A percentile compares a stretch with the other conserved stretches of the same genome.
These are phyloP conservation scores for Drosophila atroscutellata DNA, from an alignment of 2,888 invertebrate species.

Conservation along the genomic window DNA sequence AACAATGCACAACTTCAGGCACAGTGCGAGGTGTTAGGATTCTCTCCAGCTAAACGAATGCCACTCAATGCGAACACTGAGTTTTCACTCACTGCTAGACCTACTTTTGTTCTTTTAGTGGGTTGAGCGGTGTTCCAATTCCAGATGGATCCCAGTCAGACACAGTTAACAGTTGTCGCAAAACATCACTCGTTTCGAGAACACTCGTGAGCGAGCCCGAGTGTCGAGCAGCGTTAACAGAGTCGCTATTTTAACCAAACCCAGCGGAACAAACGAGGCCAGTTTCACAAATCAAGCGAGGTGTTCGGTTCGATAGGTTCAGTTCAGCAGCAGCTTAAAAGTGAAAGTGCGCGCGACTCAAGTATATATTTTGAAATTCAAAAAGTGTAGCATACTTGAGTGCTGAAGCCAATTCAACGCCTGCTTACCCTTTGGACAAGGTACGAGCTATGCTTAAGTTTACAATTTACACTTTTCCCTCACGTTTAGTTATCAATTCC, in stretches of 20 bases:
- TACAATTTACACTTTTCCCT: slow-evolving; percentile 3
- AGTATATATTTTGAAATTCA: slow-evolving; percentile 52
- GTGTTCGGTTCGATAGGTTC: slow-evolving; percentile 81
- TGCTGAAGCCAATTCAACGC: slow-evolving; percentile 24
- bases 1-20: slow-evolving; percentile 12
- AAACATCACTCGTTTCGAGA: slow-evolving; percentile 41
- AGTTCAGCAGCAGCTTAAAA: slow-evolving; percentile 46
- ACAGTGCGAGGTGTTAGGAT: slow-evolving; percentile 27
- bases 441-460: slow-evolving; percentile 46
- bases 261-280: slow-evolving; percentile 71
- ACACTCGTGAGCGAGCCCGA: slow-evolving; percentile 39
- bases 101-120: slow-evolving; percentile 32
- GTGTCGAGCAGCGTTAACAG: slow-evolving; percentile 43
- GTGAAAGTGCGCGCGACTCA: slow-evolving; percentile 72
- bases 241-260: slow-evolving; percentile 63
- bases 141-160: slow-evolving; percentile 26
- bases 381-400: slow-evolving; percentile 60
- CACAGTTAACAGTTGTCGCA: slow-evolving; percentile 65
- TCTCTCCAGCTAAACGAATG: slow-evolving; percentile 6
- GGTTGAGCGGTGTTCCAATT: slow-evolving; percentile 33
- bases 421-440: slow-evolving; percentile 37
- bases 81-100: slow-evolving; percentile 41
- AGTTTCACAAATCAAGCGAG: slow-evolving; percentile 80
- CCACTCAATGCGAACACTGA: not conserved
- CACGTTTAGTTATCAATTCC: not conserved